Percentiles rank a stretch among this genome's conserved stretches.
Evolutionary conservation across 2,888 invertebrate species (phyloP).

Genomic region (Hirtodrosophila duncani): DNA sequence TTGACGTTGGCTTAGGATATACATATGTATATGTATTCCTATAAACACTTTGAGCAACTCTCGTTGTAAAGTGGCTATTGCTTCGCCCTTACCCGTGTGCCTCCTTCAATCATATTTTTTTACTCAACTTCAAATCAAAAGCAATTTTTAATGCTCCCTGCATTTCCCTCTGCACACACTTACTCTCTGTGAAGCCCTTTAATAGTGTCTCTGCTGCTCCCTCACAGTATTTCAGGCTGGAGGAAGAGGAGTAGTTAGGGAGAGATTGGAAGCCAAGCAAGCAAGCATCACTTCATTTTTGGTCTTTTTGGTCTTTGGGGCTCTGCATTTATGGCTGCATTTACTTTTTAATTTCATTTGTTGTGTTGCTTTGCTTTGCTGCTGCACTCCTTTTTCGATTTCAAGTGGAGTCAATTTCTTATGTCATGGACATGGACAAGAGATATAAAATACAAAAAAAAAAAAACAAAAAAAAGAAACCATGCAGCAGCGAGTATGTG

Average conservation of each 20-base stretch:
- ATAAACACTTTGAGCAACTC: too few species aligned
- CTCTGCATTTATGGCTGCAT: conserved; percentile 66
- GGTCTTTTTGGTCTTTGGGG: not conserved
- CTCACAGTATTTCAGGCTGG: too few species aligned
- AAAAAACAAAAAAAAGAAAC: not conserved
- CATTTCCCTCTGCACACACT: conserved; percentile 45
- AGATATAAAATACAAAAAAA: conserved; percentile 12
- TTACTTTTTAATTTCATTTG: conserved; percentile 66
- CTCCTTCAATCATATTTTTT: too few species aligned
- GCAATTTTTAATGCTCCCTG: conserved; percentile 53
- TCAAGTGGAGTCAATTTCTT: conserved; percentile 73
- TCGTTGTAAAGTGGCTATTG: too few species aligned
- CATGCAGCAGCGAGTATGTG: conserved; percentile 3
- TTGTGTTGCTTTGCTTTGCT: conserved; percentile 27
- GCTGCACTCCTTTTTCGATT: conserved; percentile 67
- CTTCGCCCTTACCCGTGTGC: too few species aligned
- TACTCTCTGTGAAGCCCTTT: too few species aligned
- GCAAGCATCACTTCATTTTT: too few species aligned
- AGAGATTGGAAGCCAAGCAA: too few species aligned
- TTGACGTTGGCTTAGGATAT: too few species aligned
- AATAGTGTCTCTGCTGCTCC: too few species aligned
- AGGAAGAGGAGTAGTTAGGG: too few species aligned
- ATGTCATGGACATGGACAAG: conserved; percentile 69
- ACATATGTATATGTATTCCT: too few species aligned
- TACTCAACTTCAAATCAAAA: conserved; percentile 54